These are phyloP conservation scores for Solea solea DNA, from an alignment of 2,113 vertebrate species.

Conservation along the genomic window DNA sequence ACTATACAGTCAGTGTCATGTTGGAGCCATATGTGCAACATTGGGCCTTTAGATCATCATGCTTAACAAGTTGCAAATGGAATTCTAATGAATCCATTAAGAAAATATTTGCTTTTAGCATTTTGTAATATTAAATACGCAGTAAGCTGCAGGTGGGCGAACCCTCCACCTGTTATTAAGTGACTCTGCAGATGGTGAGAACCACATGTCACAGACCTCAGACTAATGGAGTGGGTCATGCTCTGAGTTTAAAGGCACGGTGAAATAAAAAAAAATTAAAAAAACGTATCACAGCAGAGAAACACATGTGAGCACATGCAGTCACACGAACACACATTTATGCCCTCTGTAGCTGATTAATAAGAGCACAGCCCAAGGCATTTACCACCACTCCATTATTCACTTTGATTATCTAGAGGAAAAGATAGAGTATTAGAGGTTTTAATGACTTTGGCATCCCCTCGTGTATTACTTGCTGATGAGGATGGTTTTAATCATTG, in stretches of 20 bases:
- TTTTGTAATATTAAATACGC: constrained; percentile 1
- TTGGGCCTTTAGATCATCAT: neutral
- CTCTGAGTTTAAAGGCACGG: neutral
- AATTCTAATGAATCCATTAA: neutral
- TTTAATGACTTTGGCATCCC: constrained; percentile 83
- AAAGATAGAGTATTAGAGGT: constrained; percentile 79
- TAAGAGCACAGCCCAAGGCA: constrained; percentile 66
- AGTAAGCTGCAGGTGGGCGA: neutral
- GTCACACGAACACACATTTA: constrained; percentile 21
- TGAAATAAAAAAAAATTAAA: neutral
- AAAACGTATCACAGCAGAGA: neutral
- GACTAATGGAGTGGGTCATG: neutral
- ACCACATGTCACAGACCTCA: neutral
- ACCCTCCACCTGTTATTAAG: neutral
- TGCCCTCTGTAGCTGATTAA: constrained; percentile 70
- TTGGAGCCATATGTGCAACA: neutral
- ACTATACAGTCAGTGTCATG: neutral
- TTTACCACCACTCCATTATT: constrained; percentile 73
- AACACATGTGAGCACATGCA: neutral
- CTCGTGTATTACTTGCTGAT: constrained; percentile 73
- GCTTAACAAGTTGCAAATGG: constrained; percentile 3
- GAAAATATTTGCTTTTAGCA: neutral
- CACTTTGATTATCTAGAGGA: constrained; percentile 82
- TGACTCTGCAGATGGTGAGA: neutral
- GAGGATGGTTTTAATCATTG: constrained; percentile 79